These are phyloP conservation scores for Tyrophagus putrescentiae DNA, from an alignment of 1,140 invertebrate species.

Conservation along the genomic window DNA sequence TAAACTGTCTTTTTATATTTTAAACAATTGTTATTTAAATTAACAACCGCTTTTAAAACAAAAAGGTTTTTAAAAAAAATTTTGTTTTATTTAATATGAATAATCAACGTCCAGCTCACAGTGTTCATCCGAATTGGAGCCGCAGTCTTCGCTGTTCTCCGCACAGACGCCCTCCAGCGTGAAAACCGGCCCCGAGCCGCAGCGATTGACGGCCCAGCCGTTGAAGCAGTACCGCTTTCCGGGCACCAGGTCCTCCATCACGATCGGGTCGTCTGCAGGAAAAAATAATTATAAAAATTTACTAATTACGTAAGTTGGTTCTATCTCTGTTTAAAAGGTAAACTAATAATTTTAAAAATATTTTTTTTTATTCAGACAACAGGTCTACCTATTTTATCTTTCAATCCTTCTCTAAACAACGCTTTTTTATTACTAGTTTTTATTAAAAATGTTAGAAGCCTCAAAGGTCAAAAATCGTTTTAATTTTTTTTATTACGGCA, in stretches of 20 bases:
- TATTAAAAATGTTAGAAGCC: no score
- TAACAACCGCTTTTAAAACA: neutral
- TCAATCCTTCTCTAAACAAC: no score
- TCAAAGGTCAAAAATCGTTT: neutral
- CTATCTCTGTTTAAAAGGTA: no score
- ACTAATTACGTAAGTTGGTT: no score
- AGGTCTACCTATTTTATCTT: no score
- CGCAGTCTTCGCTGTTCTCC: neutral
- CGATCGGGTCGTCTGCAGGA: conserved; percentile 16
- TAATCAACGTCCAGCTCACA: conserved; percentile 16
- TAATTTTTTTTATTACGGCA: neutral
- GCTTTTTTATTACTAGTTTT: no score
- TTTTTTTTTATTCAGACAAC: no score
- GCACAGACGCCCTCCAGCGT: conserved; percentile 19
- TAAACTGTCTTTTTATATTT: neutral
- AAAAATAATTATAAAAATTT: no score
- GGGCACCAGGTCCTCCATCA: conserved; percentile 9
- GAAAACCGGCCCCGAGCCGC: conserved; percentile 17
- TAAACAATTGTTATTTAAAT: neutral
- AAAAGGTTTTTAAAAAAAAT: conserved; percentile 3
- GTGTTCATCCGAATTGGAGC: neutral
- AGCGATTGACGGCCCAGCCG: conserved; percentile 18
- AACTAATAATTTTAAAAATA: no score
- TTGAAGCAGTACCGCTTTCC: conserved; percentile 18
- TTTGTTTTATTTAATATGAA: neutral